These are phyloP conservation scores for Maconellicoccus hirsutus DNA, from an alignment of 1,140 invertebrate genomes.

Conservation along the genomic window DNA sequence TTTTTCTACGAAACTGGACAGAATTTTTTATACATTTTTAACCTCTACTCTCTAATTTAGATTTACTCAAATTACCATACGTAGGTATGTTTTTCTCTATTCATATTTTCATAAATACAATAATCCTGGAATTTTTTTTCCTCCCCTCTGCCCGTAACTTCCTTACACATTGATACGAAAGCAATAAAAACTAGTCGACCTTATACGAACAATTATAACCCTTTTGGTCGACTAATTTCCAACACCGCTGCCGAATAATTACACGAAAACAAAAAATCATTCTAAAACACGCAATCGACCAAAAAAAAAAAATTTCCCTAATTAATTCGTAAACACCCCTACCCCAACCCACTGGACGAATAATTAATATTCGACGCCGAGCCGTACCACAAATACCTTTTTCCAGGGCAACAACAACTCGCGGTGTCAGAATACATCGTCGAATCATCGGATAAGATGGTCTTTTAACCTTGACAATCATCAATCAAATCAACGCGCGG, in stretches of 20 bases:
- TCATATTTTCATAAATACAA: background rate
- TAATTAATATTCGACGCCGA: no score
- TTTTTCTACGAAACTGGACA: background rate
- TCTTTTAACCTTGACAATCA: constrained; percentile 21
- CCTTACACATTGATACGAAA: background rate
- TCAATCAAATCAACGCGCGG: constrained; percentile 18
- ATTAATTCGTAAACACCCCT: background rate
- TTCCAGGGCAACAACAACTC: no score
- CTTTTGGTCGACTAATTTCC: background rate
- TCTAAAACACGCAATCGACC: background rate
- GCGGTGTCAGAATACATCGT: background rate
- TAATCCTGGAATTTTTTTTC: background rate
- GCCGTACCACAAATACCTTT: no score
- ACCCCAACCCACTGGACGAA: no score
- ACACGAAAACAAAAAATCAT: no score
- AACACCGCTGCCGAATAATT: no score
- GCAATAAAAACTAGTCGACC: background rate
- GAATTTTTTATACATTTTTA: background rate
- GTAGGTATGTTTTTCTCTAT: background rate
- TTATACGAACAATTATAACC: constrained; percentile 5
- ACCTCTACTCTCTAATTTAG: background rate
- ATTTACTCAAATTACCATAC: background rate
- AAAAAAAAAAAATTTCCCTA: background rate
- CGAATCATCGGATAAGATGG: constrained; percentile 11
- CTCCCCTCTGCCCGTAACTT: no score